phyloP scores from a whole-genome alignment of 2,888 invertebrate genomes.

The Calliphora vomitoria region DNA sequence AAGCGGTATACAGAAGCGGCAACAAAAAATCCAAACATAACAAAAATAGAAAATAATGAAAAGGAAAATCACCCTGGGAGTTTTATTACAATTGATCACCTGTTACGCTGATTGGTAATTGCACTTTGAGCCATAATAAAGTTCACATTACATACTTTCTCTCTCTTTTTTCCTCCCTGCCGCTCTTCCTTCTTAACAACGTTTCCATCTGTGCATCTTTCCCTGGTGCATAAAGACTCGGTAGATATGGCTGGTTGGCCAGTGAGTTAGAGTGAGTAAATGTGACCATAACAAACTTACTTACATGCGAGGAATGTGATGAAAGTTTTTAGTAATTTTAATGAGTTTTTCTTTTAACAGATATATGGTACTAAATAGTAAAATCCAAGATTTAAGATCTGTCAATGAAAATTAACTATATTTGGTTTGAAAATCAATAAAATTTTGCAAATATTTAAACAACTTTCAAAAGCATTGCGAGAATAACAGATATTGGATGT shows the following conservation, averaged over 20 bases:
- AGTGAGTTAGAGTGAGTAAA: background rate
- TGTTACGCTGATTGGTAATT: constrained; percentile 77
- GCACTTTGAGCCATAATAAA: constrained; percentile 77
- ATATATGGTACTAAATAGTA: too few species aligned
- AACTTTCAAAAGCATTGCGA: too few species aligned
- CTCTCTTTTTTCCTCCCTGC: background rate
- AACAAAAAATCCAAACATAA: constrained; percentile 85
- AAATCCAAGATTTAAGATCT: too few species aligned
- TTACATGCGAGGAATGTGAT: background rate
- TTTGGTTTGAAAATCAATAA: too few species aligned
- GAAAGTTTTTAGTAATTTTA: background rate
- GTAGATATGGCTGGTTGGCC: constrained; percentile 35
- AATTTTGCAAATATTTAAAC: too few species aligned
- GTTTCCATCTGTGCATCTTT: background rate
- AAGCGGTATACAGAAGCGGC: background rate
- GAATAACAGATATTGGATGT: too few species aligned
- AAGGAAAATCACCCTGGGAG: constrained; percentile 76
- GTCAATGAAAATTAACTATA: too few species aligned
- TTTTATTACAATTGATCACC: constrained; percentile 78
- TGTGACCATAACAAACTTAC: constrained; percentile 10
- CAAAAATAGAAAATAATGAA: constrained; percentile 78
- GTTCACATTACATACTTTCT: constrained; percentile 66
- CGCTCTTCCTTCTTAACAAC: background rate
- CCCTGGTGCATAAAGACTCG: constrained; percentile 6
- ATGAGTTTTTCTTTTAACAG: too few species aligned